Evolutionary conservation across 2,797 vertebrate species (phyloP), one percentile per base, ranked within the genome.

Genomic region (Botia almorhae): DNA sequence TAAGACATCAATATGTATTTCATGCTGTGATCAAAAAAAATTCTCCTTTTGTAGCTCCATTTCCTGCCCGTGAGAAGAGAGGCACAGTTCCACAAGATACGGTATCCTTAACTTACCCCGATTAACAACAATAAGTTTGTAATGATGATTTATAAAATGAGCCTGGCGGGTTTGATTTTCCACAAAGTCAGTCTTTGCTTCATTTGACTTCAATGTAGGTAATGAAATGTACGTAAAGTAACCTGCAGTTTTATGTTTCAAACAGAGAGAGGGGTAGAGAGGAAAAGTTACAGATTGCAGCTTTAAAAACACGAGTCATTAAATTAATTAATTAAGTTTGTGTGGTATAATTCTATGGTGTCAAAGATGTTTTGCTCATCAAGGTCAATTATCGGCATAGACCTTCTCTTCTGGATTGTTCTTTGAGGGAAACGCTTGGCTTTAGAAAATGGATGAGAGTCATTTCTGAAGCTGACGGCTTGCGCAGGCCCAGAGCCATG

Each of bases 391-490:
- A 33, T 73, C 43, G 68, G 69, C 68, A 51, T 60, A 81, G 72
- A 83, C 81, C 78, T 74, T 73, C 67, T 60, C 43, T 50, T 17
- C 53, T 39, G 7, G 39, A 61, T 19, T 7, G 23, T 56, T 48
- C 76, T 81, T 71, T 48, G 23, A 83, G 73, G 68, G 39, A 65
- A 75, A 46, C 11, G 14, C 55, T 74, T 71, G 29, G 71, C 81
- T 69, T 74, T 69, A 23, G 80, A 43, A 77, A 82, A 85, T 56
- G 68, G 78, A 83, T 79, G 83, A 77, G 79, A 68, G 68, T 74
- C 53, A 74, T 85, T 83, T 82, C 56, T 17, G 48, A 23, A 80
- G 72, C 60, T 84, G 84, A 82, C 80, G 50, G 76, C 56, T 78
- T 48, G 51, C 50, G 10, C 60, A 65, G 46, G 72, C 74, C 78